Conservation (phyloP, 2,888 invertebrate genomes). For the Thereva nobilitata region DNA sequence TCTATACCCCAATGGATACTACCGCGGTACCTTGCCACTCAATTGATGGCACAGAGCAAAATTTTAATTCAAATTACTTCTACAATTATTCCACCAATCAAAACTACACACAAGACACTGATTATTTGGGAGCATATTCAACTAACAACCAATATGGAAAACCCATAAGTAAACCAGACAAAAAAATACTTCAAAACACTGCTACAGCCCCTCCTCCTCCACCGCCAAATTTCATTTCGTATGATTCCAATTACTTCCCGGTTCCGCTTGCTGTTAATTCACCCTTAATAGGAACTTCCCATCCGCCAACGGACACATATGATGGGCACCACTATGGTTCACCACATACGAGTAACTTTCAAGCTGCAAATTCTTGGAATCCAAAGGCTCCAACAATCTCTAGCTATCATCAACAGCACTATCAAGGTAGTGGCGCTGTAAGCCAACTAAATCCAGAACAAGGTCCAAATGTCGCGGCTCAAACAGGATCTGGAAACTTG, state of each 20-base stretch:
- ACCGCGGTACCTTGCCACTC: not conserved
- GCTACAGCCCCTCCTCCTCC: constrained; percentile 13
- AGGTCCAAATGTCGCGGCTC: not conserved
- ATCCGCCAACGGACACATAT: not conserved
- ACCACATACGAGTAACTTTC: constrained; percentile 8
- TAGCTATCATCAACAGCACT: not conserved
- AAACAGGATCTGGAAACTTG: constrained; percentile 49
- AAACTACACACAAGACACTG: constrained; percentile 41
- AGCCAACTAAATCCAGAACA: constrained; percentile 18
- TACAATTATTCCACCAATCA: constrained; percentile 43
- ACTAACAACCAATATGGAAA: constrained; percentile 15
- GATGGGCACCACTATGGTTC: constrained; percentile 1
- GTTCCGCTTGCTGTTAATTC: constrained; percentile 23
- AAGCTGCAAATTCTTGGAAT: constrained; percentile 12
- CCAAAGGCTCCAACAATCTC: not conserved
- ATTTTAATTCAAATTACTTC: constrained; percentile 41
- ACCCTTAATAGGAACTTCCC: not conserved
- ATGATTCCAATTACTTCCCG: constrained; percentile 29
- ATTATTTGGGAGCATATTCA: constrained; percentile 41
- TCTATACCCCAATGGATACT: constrained; percentile 18
- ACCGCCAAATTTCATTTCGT: constrained; percentile 26
- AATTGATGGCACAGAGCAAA: constrained; percentile 4
- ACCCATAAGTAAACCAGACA: constrained; percentile 1
- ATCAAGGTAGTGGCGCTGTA: constrained; percentile 1
- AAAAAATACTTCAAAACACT: constrained; percentile 4